Conservation (phyloP, 64 coral and sea anemone species). For the Pocillopora verrucosa region DNA sequence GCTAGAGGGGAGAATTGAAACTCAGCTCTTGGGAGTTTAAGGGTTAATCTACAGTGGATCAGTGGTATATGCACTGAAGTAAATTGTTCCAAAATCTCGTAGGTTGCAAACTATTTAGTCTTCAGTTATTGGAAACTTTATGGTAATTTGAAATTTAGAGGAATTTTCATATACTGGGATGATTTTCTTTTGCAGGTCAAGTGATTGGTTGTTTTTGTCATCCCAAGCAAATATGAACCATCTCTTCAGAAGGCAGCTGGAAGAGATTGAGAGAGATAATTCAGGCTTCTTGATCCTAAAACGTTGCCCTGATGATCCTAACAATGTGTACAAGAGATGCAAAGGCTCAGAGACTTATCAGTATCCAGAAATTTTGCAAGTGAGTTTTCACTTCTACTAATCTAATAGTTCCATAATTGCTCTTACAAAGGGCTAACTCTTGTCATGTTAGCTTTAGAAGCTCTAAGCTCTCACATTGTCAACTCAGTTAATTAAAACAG, state of each 20-base stretch:
- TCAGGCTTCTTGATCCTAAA: constrained; percentile 54
- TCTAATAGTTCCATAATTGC: neutral
- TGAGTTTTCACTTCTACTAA: neutral
- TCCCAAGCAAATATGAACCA: constrained; percentile 62
- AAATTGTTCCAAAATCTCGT: no score
- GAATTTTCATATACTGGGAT: no score
- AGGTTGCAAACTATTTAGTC: no score
- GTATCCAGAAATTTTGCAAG: constrained; percentile 74
- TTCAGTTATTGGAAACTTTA: no score
- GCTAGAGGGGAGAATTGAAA: no score
- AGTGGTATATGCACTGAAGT: no score
- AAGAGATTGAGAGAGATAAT: constrained; percentile 37
- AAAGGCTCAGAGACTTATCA: constrained; percentile 30
- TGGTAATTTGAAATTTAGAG: no score
- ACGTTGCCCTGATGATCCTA: constrained; percentile 22
- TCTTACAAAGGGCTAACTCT: neutral
- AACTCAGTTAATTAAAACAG: no score
- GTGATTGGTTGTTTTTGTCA: constrained; percentile 58
- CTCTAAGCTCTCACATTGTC: no score
- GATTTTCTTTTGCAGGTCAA: constrained; percentile 17
- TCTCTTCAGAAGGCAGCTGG: constrained; percentile 34
- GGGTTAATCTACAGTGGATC: no score
- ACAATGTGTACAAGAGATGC: constrained; percentile 59
- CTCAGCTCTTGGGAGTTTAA: no score
- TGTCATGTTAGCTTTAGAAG: no score